These are phyloP conservation scores for Okapia johnstoni DNA, from an alignment of 2,113 vertebrate genomes.

Conservation along the genomic window DNA sequence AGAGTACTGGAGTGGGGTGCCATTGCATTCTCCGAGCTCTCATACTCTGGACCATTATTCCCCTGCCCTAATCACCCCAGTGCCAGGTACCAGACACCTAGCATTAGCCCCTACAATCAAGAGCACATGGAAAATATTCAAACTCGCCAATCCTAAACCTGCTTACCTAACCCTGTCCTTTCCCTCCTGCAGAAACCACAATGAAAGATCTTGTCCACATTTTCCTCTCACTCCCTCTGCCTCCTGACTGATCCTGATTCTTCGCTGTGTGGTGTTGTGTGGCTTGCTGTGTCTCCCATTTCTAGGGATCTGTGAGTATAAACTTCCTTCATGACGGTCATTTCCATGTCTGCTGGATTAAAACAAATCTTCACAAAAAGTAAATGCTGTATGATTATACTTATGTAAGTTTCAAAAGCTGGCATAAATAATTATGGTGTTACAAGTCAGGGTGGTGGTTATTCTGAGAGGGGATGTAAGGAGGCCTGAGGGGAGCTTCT, in stretches of 20 bases:
- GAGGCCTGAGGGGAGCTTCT: neutral
- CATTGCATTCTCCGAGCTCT: neutral
- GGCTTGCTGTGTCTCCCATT: neutral
- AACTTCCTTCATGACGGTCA: neutral
- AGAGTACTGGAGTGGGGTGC: too few relatives aligned
- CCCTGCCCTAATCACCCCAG: neutral
- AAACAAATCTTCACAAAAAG: neutral
- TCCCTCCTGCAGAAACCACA: neutral
- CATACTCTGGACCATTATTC: neutral
- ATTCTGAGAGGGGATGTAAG: neutral
- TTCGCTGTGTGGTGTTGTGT: neutral
- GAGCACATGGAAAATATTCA: neutral
- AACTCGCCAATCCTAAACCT: neutral
- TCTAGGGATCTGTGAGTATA: neutral
- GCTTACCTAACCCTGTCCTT: neutral
- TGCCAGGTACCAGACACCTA: neutral
- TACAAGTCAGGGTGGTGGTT: neutral
- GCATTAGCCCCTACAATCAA: neutral
- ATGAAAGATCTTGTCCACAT: neutral
- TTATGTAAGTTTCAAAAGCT: conserved; percentile 38
- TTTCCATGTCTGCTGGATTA: neutral
- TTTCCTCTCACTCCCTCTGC: neutral
- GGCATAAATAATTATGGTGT: neutral
- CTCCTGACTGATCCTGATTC: neutral
- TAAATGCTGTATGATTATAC: neutral